Evolutionary conservation across 2,113 vertebrate species (phyloP), one percentile per base, ranked within the genome.

Genomic region (Eptesicus fuscus): DNA sequence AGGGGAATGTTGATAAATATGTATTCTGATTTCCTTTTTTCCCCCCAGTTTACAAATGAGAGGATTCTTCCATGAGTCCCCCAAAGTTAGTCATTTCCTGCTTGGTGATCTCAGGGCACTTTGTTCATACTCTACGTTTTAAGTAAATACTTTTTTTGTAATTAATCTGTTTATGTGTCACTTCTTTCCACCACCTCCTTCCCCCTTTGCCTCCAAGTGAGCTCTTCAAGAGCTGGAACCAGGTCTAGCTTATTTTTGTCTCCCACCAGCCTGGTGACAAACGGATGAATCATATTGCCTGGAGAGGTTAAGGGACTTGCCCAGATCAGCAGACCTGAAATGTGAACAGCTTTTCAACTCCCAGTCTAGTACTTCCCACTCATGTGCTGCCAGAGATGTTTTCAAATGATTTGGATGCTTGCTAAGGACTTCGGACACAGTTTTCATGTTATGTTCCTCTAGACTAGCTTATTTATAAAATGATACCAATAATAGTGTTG

Each of bases 61-160:
- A 90, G 79, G 35, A 93, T 94, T 93, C 93, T 95, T 95, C 95
- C 94, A 79, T 76, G 74, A 93, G 56, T 89, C 63, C 91, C 76
- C 74, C 67, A 49, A 49, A 92, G 77, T 97, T 95, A 97, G 96
- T 97, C 96, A 97, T 94, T 97, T 97, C 96, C 97, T 97, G 95
- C 65, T 90, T 65, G 79, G 69, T 90, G 78, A 96, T 95, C 85
- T 88, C 56, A 49, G 35, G 76, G 86, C 49, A 63, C 89, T 97
- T 91, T 91, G 85, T 91, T 94, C 95, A 70, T 92, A 44, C 56
- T 88, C 79, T 59, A 3, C 94, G 76, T 96, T 97, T 95, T 94
- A 93, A 95, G 95, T 69, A 85, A 95, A 53, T 73, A n/a, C 79
- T 74, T 51, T 90, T 96, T 95, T 93, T 47, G 93, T 94, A 96